Percentiles rank a stretch among this genome's conserved stretches.
Conservation (phyloP, 2,113 vertebrate genomes). For the Glaucidium brasilianum region DNA sequence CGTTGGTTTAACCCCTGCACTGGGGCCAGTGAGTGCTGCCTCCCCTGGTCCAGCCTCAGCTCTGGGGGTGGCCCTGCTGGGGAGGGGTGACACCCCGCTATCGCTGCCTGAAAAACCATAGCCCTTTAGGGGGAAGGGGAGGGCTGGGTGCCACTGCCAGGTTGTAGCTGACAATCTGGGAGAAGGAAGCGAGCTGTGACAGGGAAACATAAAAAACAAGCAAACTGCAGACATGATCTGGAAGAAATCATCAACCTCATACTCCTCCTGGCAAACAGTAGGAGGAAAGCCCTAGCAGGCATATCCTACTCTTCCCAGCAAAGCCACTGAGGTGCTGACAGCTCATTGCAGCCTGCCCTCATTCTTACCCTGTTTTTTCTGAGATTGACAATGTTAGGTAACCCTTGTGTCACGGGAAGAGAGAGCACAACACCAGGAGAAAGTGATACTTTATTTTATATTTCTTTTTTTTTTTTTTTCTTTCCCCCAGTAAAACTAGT, state of each 20-base stretch:
- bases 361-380: neutral
- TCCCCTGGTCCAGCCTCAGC: neutral
- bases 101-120: neutral
- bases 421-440: neutral
- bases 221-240: neutral
- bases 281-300: neutral
- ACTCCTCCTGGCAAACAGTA: neutral
- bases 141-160: neutral
- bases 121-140: neutral
- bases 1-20: neutral
- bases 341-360: neutral
- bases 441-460: neutral
- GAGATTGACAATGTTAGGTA: neutral
- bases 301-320: neutral
- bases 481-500: neutral
- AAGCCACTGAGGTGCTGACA: neutral
- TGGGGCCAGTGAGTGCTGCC: neutral
- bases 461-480: neutral
- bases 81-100: no score
- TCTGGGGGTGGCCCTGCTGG: accelerated
- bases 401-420: neutral
- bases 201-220: neutral
- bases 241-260: neutral
- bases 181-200: neutral
- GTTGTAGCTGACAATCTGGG: neutral